Evolutionary conservation across 1,140 invertebrate species (phyloP), one percentile per base, ranked within the genome.

Genomic region (Phortica variegata): DNA sequence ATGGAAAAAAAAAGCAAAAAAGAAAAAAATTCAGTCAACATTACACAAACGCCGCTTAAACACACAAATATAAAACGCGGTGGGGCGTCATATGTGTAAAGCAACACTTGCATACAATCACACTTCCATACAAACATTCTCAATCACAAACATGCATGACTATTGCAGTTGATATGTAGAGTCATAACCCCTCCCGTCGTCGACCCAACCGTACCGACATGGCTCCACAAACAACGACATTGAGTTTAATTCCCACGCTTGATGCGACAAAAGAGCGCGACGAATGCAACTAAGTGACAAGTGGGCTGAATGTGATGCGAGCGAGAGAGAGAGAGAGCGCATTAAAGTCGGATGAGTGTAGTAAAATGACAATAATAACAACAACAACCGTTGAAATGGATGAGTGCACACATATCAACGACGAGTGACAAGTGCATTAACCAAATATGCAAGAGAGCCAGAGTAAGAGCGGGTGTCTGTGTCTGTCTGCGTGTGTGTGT

Each of bases 221-320:
- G 10, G 23, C 46, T 29, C 44, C 49, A 31, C 45, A 53, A 18
- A 32, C 53, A 47, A 57, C 63, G 63, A 63, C 57, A 68, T 68
- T 68, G 63, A 68, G 68, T 63, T 68, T 68, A 68, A 68, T 68
- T 68, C 63, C 63, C 63, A 68, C 63, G 63, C 57, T 63, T 58
- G 60, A 55, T 60, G 62, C 40, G 34, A 34, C 16, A 34, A 34
- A 34, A 10, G 12, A 34, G 4, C 5, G 3, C 33, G 33, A 34
- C 7, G 12, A 5, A 10, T 10, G 33, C 33, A 34, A 15, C 59
- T 32, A 20, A 32, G 29, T 39, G 51, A 39, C 47, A 43, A 43
- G 15, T 26, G 23, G 12, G 18, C 10, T 20, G 36, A 26, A 21
- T 13, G 32, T 51, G 49, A 23, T 32, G 31, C 3, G 41, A 12